Conservation (phyloP, 2,888 invertebrate species). For the Cerastis rubricosa region DNA sequence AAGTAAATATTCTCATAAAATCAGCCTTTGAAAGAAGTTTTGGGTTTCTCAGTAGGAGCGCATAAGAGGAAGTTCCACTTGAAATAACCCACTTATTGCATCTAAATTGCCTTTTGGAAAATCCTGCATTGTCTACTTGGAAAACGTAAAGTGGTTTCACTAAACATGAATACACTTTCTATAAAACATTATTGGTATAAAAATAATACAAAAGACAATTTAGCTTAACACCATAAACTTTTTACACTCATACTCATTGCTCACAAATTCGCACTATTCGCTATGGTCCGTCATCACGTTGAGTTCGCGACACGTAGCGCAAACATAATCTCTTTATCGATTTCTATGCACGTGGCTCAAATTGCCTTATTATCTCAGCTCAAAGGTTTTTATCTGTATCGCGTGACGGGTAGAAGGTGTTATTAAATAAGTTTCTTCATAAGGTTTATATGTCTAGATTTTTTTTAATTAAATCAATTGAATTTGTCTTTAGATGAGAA, state of each 20-base stretch:
- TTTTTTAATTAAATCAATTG: not conserved
- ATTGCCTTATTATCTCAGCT: conserved; percentile 42
- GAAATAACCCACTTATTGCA: not conserved
- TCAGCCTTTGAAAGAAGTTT: not conserved
- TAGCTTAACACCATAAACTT: conserved; percentile 8
- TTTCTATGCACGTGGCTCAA: conserved; percentile 51
- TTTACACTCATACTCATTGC: not conserved
- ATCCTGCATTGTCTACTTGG: not conserved
- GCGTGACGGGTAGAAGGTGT: conserved; percentile 41
- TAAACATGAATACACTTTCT: not conserved
- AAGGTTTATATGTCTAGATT: conserved; percentile 1
- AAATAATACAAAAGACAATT: not conserved
- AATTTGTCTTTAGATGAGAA: not conserved
- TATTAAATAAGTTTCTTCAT: conserved; percentile 21
- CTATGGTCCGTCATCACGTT: conserved; percentile 42
- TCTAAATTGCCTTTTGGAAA: not conserved
- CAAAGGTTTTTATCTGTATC: conserved; percentile 49
- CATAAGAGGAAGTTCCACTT: not conserved
- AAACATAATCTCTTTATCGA: conserved; percentile 48
- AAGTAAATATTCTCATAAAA: not conserved
- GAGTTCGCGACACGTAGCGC: conserved; percentile 12
- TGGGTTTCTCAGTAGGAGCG: not conserved
- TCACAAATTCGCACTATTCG: conserved; percentile 2
- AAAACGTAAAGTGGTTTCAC: not conserved
- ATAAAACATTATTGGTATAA: not conserved